Evolutionary conservation across 2,888 invertebrate genomes (phyloP).

Genomic region (Pteria penguin): DNA sequence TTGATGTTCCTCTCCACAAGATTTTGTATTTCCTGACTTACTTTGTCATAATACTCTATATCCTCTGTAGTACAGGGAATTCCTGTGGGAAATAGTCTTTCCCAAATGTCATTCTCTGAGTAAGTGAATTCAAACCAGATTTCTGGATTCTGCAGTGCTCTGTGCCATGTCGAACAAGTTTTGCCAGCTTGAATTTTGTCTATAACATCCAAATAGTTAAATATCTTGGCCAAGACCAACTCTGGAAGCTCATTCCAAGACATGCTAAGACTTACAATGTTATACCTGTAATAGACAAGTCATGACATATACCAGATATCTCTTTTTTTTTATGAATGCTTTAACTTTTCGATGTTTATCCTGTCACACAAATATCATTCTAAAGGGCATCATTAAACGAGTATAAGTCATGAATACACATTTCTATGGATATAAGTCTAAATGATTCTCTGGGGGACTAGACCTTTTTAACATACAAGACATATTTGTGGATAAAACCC

Average conservation of each 20-base stretch:
- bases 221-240: conserved; percentile 45
- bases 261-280: no score
- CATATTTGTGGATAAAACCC: no score
- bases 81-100: conserved; percentile 6
- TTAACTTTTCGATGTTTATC: no score
- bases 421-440: no score
- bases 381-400: no score
- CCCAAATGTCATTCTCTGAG: conserved; percentile 23
- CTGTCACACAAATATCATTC: no score
- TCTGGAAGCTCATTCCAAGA: conserved; percentile 53
- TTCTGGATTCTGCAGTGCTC: conserved; percentile 38
- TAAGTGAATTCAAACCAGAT: conserved; percentile 41
- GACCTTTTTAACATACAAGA: no score
- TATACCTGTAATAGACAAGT: no score
- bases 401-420: no score
- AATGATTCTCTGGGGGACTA: no score
- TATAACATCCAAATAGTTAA: conserved; percentile 40
- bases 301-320: no score
- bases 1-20: conserved; percentile 40
- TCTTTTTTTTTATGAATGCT: no score
- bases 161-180: conserved; percentile 50
- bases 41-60: not conserved
- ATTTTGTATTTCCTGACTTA: conserved; percentile 16
- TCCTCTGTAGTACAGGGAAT: conserved; percentile 31
- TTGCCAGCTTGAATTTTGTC: conserved; percentile 41